phyloP scores from a whole-genome alignment of 2,797 vertebrate species.

The Notamacropus eugenii region DNA sequence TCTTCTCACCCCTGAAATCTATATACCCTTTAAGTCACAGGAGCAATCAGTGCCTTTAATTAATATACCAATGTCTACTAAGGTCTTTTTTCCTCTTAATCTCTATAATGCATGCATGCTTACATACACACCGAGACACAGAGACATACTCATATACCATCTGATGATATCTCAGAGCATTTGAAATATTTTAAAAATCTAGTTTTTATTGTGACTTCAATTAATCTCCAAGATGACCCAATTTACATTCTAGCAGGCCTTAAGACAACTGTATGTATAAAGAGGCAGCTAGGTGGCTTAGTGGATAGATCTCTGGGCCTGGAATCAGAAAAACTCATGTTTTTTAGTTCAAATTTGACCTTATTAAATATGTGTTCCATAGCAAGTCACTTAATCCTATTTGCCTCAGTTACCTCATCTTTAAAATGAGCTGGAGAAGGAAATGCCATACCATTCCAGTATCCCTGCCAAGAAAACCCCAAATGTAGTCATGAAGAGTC shows the following conservation, averaged over 20 bases:
- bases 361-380: background rate
- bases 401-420: background rate
- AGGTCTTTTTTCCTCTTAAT: background rate
- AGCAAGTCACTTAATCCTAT: background rate
- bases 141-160: background rate
- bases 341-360: background rate
- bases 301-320: background rate
- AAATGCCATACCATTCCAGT: background rate
- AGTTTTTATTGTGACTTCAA: background rate
- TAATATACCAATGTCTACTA: background rate
- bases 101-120: no score
- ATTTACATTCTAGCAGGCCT: background rate
- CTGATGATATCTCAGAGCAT: background rate
- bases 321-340: background rate
- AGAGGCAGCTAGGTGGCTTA: background rate
- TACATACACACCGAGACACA: background rate
- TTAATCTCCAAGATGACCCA: background rate
- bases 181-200: background rate
- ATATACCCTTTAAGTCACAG: background rate
- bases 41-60: background rate
- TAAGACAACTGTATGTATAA: background rate
- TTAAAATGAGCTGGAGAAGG: background rate
- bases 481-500: background rate
- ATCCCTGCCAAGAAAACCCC: background rate
- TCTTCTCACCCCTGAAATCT: background rate